Percentiles rank a stretch among this genome's conserved stretches.
These are phyloP conservation scores for Rugalucina vietnamica DNA, from an alignment of 2,888 invertebrate species.

Conservation along the genomic window DNA sequence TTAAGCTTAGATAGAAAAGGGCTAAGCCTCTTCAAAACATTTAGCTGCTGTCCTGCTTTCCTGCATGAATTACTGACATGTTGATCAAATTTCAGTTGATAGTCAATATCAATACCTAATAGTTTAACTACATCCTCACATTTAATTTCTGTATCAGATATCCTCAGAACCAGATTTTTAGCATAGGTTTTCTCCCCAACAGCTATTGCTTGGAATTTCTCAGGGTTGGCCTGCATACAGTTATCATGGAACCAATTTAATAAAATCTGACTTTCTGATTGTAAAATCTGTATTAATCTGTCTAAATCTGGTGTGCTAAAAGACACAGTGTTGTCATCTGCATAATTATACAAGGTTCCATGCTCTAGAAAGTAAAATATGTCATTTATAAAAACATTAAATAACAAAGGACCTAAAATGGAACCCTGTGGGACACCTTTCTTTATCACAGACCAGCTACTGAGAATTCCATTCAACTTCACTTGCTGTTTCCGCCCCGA, in stretches of 20 bases:
- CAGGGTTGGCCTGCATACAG: conserved; percentile 19
- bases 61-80: conserved; percentile 19
- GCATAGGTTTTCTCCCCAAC: not conserved
- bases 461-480: too few species aligned
- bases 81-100: conserved; percentile 15
- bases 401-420: not conserved
- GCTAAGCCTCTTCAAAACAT: conserved; percentile 18
- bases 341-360: not conserved
- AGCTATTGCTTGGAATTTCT: conserved; percentile 6
- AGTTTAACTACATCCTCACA: conserved; percentile 19
- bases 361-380: not conserved
- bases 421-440: too few species aligned
- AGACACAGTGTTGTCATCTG: not conserved
- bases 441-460: not conserved
- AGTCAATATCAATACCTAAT: too few species aligned
- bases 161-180: not conserved
- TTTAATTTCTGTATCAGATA: not conserved
- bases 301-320: not conserved
- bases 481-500: not conserved
- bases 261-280: conserved; percentile 3
- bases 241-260: not conserved
- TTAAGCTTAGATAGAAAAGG: conserved; percentile 20
- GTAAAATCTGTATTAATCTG: not conserved
- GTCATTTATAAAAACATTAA: not conserved
- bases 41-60: conserved; percentile 26